phyloP scores from a whole-genome alignment of 2,888 invertebrate genomes.

The Rhaphigaster nebulosa region DNA sequence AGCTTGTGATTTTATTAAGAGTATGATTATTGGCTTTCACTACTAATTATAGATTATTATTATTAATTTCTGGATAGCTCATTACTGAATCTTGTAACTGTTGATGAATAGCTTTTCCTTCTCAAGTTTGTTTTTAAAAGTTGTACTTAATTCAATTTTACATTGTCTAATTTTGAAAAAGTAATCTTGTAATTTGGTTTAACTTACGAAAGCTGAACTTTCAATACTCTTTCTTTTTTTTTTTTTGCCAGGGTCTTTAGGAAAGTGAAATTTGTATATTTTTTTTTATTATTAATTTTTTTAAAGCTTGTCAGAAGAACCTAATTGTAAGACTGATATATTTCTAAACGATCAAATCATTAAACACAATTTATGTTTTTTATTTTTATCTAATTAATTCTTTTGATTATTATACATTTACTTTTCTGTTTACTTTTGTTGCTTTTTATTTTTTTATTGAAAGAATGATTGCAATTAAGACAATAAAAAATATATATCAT shows the following conservation, averaged over 20 bases:
- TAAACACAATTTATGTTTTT: slow-evolving; percentile 18
- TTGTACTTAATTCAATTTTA: slow-evolving; percentile 20
- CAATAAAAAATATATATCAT: slow-evolving; percentile 19
- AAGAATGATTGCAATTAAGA: slow-evolving; percentile 31
- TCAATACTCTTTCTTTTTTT: not conserved
- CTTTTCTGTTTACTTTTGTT: not conserved
- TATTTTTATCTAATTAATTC: not conserved
- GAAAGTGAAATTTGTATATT: not conserved
- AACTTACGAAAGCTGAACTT: not conserved
- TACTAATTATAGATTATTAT: not conserved
- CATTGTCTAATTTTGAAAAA: not conserved
- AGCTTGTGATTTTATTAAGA: slow-evolving; percentile 17
- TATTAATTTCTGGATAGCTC: not conserved
- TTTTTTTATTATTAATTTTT: not conserved
- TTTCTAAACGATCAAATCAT: slow-evolving; percentile 35
- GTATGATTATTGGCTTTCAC: not conserved
- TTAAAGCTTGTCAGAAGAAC: not conserved
- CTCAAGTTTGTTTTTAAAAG: slow-evolving; percentile 1
- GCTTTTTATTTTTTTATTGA: not conserved
- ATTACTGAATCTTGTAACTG: not conserved
- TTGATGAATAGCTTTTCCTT: not conserved
- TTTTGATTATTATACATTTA: not conserved
- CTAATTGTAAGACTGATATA: slow-evolving; percentile 31
- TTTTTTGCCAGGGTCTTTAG: not conserved
- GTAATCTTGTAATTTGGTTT: not conserved